These are phyloP conservation scores for Neodiprion pinetum DNA, from an alignment of 1,140 invertebrate genomes.

Conservation along the genomic window DNA sequence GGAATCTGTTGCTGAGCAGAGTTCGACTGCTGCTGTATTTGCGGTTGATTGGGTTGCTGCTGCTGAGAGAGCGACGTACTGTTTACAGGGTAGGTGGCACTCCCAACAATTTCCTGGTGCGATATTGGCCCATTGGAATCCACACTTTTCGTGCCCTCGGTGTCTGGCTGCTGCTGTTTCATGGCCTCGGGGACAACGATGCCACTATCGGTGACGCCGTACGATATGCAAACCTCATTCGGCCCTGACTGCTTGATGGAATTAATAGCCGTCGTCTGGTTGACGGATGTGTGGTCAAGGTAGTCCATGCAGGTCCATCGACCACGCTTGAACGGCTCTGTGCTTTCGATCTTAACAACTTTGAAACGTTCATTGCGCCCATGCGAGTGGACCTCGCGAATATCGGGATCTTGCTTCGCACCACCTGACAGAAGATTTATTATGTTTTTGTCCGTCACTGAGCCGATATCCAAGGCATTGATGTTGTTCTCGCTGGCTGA, in stretches of 20 bases:
- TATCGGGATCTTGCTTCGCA: slow-evolving; percentile 68
- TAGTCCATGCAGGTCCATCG: slow-evolving; percentile 97
- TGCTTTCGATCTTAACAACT: slow-evolving; percentile 95
- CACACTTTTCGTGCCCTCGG: slow-evolving; percentile 25
- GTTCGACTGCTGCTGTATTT: slow-evolving; percentile 21
- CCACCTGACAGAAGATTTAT: slow-evolving; percentile 59
- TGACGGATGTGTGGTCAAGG: slow-evolving; percentile 81
- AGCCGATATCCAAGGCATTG: slow-evolving; percentile 65
- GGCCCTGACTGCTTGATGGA: slow-evolving; percentile 54
- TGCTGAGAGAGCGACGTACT: slow-evolving; percentile 38
- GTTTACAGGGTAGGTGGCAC: slow-evolving; percentile 34
- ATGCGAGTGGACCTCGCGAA: slow-evolving; percentile 75
- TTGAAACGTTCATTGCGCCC: slow-evolving; percentile 88
- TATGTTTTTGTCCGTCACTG: slow-evolving; percentile 61
- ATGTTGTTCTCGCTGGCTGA: slow-evolving; percentile 69
- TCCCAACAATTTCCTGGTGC: slow-evolving; percentile 47
- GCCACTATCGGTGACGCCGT: slow-evolving; percentile 57
- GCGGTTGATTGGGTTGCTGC: slow-evolving; percentile 27
- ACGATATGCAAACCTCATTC: slow-evolving; percentile 60
- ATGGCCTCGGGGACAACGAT: slow-evolving; percentile 49
- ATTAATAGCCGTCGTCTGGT: slow-evolving; percentile 56
- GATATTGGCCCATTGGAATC: slow-evolving; percentile 52
- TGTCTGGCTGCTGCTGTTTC: slow-evolving; percentile 35
- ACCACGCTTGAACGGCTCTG: slow-evolving; percentile 91
- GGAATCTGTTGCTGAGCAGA: slow-evolving; percentile 36